phyloP scores from a whole-genome alignment of 2,797 vertebrate species.

The Staurois parvus region DNA sequence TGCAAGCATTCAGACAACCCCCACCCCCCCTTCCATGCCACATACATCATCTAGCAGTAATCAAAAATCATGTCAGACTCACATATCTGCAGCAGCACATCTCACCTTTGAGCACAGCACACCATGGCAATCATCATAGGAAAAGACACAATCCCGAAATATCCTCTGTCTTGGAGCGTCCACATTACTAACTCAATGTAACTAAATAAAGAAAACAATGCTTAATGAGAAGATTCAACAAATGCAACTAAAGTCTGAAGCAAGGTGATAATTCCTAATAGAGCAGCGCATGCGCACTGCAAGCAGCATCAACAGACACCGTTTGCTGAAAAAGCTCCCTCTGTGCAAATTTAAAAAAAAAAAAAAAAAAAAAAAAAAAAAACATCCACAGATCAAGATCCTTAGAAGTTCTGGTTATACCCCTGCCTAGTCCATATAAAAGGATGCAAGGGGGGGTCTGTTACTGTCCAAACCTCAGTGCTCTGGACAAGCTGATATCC shows the following conservation, averaged over 20 bases:
- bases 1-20: conserved; percentile 63
- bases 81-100: conserved; percentile 57
- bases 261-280: conserved; percentile 74
- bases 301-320: conserved; percentile 72
- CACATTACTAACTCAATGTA: conserved; percentile 79
- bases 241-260: conserved; percentile 77
- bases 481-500: conserved; percentile 9
- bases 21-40: background rate
- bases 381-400: conserved; percentile 66
- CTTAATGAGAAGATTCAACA: conserved; percentile 74
- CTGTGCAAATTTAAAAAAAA: conserved; percentile 59
- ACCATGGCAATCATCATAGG: conserved; percentile 80
- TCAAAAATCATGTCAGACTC: background rate
- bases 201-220: conserved; percentile 59
- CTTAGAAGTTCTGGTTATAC: conserved; percentile 64
- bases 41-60: background rate
- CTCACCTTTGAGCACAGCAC: conserved; percentile 90
- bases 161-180: conserved; percentile 73
- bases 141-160: conserved; percentile 79
- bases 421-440: conserved; percentile 61
- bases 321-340: conserved; percentile 65
- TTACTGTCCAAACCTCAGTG: conserved; percentile 9
- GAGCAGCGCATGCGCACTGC: conserved; percentile 80
- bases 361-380: conserved; percentile 52
- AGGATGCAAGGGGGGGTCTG: conserved; percentile 54